Percentiles rank a stretch among this genome's conserved stretches.
phyloP scores from a whole-genome alignment of 2,113 vertebrate genomes.

The Hemiprocne comata region DNA sequence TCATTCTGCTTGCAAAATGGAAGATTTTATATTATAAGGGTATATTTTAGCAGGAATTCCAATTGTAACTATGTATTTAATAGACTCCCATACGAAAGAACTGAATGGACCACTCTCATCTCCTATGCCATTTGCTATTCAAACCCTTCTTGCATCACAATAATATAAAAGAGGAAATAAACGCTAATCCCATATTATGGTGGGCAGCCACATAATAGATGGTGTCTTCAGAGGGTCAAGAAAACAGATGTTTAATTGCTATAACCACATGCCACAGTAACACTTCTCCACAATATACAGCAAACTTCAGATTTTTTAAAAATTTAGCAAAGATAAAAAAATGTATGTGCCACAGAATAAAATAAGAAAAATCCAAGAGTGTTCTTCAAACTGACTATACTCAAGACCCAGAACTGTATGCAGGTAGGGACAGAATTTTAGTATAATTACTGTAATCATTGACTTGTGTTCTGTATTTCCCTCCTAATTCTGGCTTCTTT shows the following conservation, averaged over 20 bases:
- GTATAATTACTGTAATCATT: not conserved
- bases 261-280: not conserved
- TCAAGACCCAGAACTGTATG: not conserved
- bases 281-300: not conserved
- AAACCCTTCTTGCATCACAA: not conserved
- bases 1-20: too few relatives aligned
- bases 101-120: not conserved
- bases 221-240: not conserved
- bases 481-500: not conserved
- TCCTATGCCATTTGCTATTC: not conserved
- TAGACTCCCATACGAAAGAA: not conserved
- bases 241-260: not conserved
- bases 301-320: not conserved
- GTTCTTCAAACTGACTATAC: not conserved
- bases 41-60: not conserved
- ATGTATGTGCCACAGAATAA: fast-evolving
- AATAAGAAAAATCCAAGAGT: not conserved
- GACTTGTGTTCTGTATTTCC: not conserved
- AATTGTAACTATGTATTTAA: not conserved
- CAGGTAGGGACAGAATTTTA: not conserved
- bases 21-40: not conserved
- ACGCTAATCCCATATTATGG: fast-evolving
- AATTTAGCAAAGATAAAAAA: not conserved
- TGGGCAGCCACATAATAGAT: not conserved
- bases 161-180: not conserved